Percentiles rank a stretch among this genome's conserved stretches.
Conservation (phyloP, 2,113 vertebrate species). For the Colinus virginianus region DNA sequence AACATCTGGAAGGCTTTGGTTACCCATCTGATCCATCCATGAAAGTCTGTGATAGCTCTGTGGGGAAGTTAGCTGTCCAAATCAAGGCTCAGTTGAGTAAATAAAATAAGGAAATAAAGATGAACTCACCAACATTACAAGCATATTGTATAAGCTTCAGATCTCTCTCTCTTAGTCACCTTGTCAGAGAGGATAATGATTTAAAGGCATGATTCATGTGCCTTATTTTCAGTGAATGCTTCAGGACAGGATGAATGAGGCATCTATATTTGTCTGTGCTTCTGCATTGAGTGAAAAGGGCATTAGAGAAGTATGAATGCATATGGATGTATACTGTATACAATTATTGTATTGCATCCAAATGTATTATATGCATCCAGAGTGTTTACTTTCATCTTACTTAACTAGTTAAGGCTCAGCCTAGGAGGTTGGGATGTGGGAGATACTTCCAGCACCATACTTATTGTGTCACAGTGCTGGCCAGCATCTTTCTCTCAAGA, state of each 20-base stretch:
- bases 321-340: neutral
- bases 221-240: neutral
- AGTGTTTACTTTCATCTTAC: neutral
- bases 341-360: neutral
- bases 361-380: neutral
- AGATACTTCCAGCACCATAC: neutral
- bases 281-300: neutral
- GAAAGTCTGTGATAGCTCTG: neutral
- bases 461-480: neutral
- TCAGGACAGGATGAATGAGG: neutral
- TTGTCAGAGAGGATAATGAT: neutral
- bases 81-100: neutral
- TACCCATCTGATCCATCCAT: neutral
- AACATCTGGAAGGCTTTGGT: neutral
- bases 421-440: neutral
- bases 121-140: neutral
- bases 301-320: neutral
- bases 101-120: neutral
- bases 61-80: neutral
- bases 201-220: neutral
- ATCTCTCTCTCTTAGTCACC: neutral
- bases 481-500: neutral
- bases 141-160: neutral
- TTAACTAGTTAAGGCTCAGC: neutral
- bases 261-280: neutral